Conservation (phyloP, 2,113 vertebrate species). For the Platichthys flesus region DNA sequence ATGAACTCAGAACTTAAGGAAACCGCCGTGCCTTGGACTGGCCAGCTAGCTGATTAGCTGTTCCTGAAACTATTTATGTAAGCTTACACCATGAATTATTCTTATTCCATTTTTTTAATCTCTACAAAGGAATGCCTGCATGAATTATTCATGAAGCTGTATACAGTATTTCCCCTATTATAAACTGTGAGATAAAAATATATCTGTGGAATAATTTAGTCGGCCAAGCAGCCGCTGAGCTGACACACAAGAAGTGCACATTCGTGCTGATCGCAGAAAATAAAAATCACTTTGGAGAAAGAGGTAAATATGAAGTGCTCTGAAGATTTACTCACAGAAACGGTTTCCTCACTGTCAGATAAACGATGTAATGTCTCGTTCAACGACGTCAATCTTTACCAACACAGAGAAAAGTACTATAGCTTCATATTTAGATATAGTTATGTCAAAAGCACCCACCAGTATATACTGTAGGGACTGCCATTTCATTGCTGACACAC, state of each 20-base stretch:
- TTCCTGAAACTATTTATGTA: slow-evolving; percentile 68
- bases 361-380: neutral
- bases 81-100: slow-evolving; percentile 63
- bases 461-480: too few species aligned
- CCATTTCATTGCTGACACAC: neutral
- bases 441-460: too few species aligned
- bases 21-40: slow-evolving; percentile 26
- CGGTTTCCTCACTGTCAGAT: slow-evolving; percentile 1
- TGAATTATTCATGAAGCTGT: slow-evolving; percentile 72
- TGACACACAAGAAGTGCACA: slow-evolving; percentile 34
- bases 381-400: slow-evolving; percentile 4
- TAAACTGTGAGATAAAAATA: slow-evolving; percentile 48
- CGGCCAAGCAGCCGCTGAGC: slow-evolving; percentile 29
- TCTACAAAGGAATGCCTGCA: slow-evolving; percentile 61
- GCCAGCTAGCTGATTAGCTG: slow-evolving; percentile 62
- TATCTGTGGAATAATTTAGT: slow-evolving; percentile 48
- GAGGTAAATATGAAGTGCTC: slow-evolving; percentile 18
- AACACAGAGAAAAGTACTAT: neutral
- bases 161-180: slow-evolving; percentile 57
- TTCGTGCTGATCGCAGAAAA: slow-evolving; percentile 34
- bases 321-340: slow-evolving; percentile 24
- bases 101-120: slow-evolving; percentile 66
- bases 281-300: slow-evolving; percentile 29
- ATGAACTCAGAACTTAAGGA: slow-evolving; percentile 51
- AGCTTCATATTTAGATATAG: too few species aligned